Percentiles rank a stretch among this genome's conserved stretches.
Conservation (phyloP, 2,113 vertebrate genomes). For the Ploceus nigricollis region DNA sequence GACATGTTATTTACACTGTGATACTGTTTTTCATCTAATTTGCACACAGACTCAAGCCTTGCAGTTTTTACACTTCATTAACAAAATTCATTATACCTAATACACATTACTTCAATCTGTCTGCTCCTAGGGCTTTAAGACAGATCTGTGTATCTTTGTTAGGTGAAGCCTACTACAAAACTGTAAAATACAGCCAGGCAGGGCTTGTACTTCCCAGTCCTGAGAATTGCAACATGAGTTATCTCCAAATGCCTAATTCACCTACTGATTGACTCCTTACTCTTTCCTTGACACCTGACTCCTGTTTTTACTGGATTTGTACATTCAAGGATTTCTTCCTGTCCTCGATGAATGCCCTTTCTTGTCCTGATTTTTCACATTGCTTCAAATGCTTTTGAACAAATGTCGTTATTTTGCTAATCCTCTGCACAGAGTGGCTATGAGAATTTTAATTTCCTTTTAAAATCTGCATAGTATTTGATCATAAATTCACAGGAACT, state of each 20-base stretch:
- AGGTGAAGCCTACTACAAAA: background rate
- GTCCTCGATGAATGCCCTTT: background rate
- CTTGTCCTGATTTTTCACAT: slow-evolving; percentile 1
- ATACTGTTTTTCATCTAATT: slow-evolving; percentile 1
- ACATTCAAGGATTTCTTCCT: background rate
- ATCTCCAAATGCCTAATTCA: background rate
- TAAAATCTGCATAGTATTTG: slow-evolving; percentile 14
- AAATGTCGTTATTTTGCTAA: slow-evolving; percentile 25
- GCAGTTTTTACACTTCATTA: slow-evolving; percentile 10
- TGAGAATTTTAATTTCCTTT: slow-evolving; percentile 22
- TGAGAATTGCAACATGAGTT: background rate
- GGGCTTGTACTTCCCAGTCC: background rate
- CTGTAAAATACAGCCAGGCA: background rate
- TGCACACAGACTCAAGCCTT: background rate
- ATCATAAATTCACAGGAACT: slow-evolving; percentile 26
- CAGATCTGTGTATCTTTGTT: background rate
- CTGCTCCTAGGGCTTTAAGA: background rate
- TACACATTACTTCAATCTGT: background rate
- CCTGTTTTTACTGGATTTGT: background rate
- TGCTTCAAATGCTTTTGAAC: background rate
- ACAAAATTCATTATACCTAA: slow-evolving; percentile 8
- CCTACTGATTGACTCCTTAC: background rate
- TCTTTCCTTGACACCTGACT: background rate
- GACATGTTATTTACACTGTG: background rate
- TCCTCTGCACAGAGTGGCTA: background rate